Conservation (phyloP, 2,888 invertebrate species). For the Vanessa cardui region DNA sequence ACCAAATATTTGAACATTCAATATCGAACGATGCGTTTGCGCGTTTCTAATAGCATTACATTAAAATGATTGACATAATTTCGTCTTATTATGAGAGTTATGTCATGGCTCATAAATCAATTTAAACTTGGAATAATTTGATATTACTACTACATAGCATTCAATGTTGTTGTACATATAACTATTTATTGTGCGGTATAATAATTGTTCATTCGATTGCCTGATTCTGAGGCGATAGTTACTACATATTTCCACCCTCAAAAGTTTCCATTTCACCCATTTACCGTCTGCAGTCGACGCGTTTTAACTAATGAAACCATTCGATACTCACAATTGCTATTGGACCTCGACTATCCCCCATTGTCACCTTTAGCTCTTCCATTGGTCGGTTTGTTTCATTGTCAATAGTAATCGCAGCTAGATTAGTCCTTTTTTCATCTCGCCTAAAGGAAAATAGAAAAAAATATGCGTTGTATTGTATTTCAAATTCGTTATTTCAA, state of each 20-base stretch:
- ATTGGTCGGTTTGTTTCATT: constrained; percentile 36
- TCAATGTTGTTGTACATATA: too few relatives aligned
- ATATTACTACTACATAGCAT: too few relatives aligned
- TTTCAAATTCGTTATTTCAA: constrained; percentile 75
- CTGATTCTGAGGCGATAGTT: not conserved
- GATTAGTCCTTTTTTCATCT: constrained; percentile 42
- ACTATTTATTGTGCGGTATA: too few relatives aligned
- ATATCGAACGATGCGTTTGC: too few relatives aligned
- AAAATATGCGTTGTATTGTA: constrained; percentile 57
- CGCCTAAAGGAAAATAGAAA: constrained; percentile 40
- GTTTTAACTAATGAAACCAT: constrained; percentile 4
- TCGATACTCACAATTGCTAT: constrained; percentile 25
- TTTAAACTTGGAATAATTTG: too few relatives aligned
- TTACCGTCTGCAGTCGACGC: constrained; percentile 7
- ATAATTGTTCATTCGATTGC: too few relatives aligned
- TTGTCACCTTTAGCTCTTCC: constrained; percentile 30
- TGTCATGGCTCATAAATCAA: too few relatives aligned
- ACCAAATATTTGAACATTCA: constrained; percentile 16
- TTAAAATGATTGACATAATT: too few relatives aligned
- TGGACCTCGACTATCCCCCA: constrained; percentile 21
- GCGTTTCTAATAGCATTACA: too few relatives aligned
- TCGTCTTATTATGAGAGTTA: too few relatives aligned
- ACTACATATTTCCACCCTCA: not conserved
- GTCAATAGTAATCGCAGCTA: constrained; percentile 34
- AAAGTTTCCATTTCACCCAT: constrained; percentile 9